These are phyloP conservation scores for Empis stercorea DNA, from an alignment of 2,888 invertebrate genomes.

Conservation along the genomic window DNA sequence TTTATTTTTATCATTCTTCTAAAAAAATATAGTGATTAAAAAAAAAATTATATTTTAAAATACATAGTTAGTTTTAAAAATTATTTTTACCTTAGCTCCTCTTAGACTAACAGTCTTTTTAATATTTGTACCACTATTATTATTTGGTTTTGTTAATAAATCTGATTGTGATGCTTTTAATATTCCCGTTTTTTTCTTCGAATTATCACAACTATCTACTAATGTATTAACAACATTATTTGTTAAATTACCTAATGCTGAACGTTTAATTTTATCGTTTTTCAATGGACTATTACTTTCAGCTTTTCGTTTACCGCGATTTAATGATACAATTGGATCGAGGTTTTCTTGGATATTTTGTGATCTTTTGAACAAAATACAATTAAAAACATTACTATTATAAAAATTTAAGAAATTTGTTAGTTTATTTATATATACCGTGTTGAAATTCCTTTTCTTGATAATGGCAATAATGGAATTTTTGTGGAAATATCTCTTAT, in stretches of 20 bases:
- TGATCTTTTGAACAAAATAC: conserved; percentile 10
- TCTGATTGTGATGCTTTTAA: too few relatives aligned
- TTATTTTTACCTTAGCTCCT: too few relatives aligned
- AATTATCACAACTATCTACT: conserved; percentile 22
- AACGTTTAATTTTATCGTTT: conserved; percentile 61
- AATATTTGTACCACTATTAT: neutral
- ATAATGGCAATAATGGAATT: neutral
- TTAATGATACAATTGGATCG: conserved; percentile 15
- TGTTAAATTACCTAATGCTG: conserved; percentile 77
- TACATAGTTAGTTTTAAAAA: too few relatives aligned
- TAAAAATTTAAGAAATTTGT: neutral
- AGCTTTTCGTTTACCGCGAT: conserved; percentile 61
- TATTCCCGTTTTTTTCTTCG: too few relatives aligned
- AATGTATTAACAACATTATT: conserved; percentile 38
- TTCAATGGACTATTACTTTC: conserved; percentile 58
- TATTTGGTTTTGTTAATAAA: neutral
- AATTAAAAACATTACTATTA: too few relatives aligned
- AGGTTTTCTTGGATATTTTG: conserved; percentile 26
- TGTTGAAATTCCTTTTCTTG: neutral
- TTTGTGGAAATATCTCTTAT: too few relatives aligned
- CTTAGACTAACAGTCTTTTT: neutral
- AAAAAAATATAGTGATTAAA: too few relatives aligned
- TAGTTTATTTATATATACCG: neutral
- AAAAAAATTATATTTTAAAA: too few relatives aligned
- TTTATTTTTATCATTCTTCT: neutral